phyloP scores from a whole-genome alignment of 2,113 vertebrate species.

The Rana temporaria region DNA sequence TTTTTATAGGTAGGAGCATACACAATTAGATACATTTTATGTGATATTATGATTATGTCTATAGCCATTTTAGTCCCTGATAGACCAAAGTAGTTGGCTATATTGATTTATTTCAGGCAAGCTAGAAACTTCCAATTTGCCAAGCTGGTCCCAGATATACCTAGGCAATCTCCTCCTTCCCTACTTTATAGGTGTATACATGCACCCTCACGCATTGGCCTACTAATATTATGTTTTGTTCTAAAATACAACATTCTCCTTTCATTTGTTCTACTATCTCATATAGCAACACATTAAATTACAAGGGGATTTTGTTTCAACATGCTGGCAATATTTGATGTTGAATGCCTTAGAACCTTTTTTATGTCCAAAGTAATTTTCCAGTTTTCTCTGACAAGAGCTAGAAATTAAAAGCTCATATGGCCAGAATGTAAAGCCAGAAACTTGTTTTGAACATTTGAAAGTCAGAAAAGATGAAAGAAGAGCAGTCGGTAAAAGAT shows the following conservation, averaged over 20 bases:
- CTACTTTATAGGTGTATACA: no score
- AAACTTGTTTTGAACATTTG: constrained; percentile 4
- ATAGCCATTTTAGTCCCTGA: no score
- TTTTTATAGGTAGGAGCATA: no score
- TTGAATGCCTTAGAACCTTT: constrained; percentile 14
- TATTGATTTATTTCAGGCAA: no score
- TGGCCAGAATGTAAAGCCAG: constrained; percentile 11
- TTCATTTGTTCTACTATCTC: not conserved
- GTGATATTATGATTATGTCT: no score
- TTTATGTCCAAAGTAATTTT: constrained; percentile 19
- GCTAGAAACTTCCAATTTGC: no score
- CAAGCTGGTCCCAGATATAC: no score
- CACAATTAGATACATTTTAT: no score
- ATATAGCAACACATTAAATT: not conserved
- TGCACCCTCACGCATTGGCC: no score
- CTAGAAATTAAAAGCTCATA: constrained; percentile 22
- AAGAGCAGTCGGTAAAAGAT: constrained; percentile 11
- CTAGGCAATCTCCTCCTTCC: no score
- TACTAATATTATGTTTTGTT: not conserved
- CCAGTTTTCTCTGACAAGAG: constrained; percentile 2
- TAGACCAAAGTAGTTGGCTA: no score
- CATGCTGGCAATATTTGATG: constrained; percentile 20
- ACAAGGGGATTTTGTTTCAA: not conserved
- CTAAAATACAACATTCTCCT: not conserved
- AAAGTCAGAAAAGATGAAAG: constrained; percentile 19